Base-by-base conservation (phyloP, 2,113 vertebrate genomes). In the Urocolius indicus region DNA sequence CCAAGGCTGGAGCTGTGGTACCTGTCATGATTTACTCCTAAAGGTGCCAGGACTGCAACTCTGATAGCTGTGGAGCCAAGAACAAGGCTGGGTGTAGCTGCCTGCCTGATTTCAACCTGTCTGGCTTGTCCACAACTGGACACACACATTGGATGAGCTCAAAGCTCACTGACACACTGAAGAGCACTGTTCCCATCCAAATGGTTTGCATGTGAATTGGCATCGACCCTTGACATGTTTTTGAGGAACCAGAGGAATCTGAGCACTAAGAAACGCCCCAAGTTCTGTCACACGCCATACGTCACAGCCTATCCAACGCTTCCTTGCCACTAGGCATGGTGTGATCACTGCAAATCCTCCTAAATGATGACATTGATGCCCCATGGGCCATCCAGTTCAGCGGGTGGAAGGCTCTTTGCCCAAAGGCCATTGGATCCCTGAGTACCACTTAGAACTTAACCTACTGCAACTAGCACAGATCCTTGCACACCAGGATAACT, bases 331-430 rank as follows among this genome's bases (percentile, higher is more conserved):
- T 24, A 32, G 3, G 32, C 45, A 68, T 81, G 12, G 12, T 10
- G 30, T 52, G 30, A 26, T 57, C 32, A n/a, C 9, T 74, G 72
- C 55, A 80, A n/a, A 51, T 18, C 36, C 72, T 92, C 80, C 67
- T 57, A 66, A 52, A 62, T 1, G 0, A 46, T 26, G 67, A 68
- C 6, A 19, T 51, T n/a, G 71, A 71, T 0, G 1, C 71, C 65
- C 26, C 49, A 41, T 0, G 0, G 54, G 38, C 62, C 5, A 6
- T 22, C 13, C 1, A 0, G 13, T 12, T 38, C 0, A 0, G 17
- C 2, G 7, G 7, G 55, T 58, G n/a, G 63, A 75, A 71, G 24
- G 21, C 0, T 2, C n/a, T 16, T 46, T 73, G 55, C 49, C 43
- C 51, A 89, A 54, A 89, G 61, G 34, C 23, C 22, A 13, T 36